Percentiles rank a stretch among this genome's conserved stretches.
Evolutionary conservation across 2,888 invertebrate species (phyloP).

Genomic region (Xanthia togata): DNA sequence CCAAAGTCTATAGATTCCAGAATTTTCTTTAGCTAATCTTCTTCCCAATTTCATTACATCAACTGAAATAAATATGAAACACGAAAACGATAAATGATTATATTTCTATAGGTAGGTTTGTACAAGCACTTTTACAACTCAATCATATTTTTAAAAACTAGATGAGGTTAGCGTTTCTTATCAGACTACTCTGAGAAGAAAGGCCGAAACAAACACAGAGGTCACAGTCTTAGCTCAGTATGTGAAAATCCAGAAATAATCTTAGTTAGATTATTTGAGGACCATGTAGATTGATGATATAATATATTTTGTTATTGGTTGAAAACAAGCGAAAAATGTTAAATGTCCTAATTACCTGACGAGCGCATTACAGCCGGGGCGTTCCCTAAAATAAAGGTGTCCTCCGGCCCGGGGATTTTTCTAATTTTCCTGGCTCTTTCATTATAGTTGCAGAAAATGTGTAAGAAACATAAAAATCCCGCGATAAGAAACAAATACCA

Average conservation of each 20-base stretch:
- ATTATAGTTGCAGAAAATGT: conserved; percentile 73
- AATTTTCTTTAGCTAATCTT: conserved; percentile 65
- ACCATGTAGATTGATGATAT: no score
- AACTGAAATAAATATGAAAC: conserved; percentile 65
- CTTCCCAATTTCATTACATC: conserved; percentile 73
- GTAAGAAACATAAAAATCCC: conserved; percentile 66
- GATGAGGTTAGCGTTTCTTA: no score
- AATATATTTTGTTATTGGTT: neutral
- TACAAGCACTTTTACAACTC: no score
- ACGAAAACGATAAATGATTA: no score
- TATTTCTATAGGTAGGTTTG: no score
- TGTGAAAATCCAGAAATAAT: no score
- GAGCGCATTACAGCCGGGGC: conserved; percentile 61
- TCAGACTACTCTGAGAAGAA: no score
- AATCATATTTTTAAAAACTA: no score
- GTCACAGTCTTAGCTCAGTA: no score
- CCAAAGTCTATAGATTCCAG: conserved; percentile 76
- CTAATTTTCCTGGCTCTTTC: conserved; percentile 69
- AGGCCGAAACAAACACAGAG: no score
- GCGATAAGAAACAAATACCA: conserved; percentile 61
- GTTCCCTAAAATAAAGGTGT: conserved; percentile 73
- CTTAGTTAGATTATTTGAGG: no score
- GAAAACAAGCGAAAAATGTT: neutral
- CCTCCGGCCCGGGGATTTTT: conserved; percentile 74
- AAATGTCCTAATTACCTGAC: conserved; percentile 66